Conservation (phyloP, 2,113 vertebrate species). For the Galbula dea region DNA sequence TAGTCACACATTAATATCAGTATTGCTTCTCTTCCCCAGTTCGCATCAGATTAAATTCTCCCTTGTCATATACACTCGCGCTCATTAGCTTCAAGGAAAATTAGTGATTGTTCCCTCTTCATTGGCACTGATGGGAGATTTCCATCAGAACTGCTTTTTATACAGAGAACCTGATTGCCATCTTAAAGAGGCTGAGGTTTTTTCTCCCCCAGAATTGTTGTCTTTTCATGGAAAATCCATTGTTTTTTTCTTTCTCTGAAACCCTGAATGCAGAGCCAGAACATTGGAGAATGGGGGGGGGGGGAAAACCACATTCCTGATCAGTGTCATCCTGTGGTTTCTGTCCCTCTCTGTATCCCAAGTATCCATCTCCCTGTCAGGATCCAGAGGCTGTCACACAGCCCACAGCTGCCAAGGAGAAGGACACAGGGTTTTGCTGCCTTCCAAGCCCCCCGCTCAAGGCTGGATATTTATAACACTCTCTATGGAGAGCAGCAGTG, state of each 20-base stretch:
- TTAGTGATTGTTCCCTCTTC: constrained; percentile 36
- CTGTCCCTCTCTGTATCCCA: not conserved
- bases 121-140: not conserved
- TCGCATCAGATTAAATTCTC: constrained; percentile 55
- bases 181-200: not conserved
- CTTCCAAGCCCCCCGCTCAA: accelerated
- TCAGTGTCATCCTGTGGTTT: not conserved
- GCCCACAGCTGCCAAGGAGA: not conserved
- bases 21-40: constrained; percentile 38
- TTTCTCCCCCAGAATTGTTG: not conserved
- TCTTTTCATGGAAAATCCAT: not conserved
- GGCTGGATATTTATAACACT: accelerated
- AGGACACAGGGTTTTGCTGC: not conserved
- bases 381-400: not conserved
- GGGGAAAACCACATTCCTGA: not conserved
- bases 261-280: not conserved
- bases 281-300: accelerated
- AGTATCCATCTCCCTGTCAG: not conserved
- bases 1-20: constrained; percentile 64
- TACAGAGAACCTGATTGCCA: not conserved
- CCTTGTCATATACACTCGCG: not conserved
- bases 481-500: accelerated
- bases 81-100: constrained; percentile 54
- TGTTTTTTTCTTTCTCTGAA: not conserved
- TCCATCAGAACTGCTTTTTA: not conserved